Percentiles rank a stretch among this genome's conserved stretches.
Conservation (phyloP, 37 sponge, comb jelly and placozoan genomes). For the Eunapius fragilis region DNA sequence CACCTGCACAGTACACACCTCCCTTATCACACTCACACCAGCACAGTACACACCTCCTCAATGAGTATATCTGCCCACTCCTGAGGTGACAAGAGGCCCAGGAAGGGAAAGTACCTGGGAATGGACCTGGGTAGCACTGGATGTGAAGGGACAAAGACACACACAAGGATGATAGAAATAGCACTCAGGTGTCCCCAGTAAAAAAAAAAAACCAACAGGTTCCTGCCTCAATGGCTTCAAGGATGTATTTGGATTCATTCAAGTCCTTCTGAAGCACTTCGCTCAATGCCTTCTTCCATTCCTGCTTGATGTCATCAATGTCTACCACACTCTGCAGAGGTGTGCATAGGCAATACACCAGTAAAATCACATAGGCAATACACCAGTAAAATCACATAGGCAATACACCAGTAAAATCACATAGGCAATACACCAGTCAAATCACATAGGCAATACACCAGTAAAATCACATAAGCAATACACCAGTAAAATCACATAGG, state of each 20-base stretch:
- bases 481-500: too few relatives aligned
- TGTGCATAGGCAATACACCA: not conserved
- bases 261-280: slow-evolving; percentile 27
- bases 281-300: slow-evolving; percentile 46
- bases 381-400: too few relatives aligned
- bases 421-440: too few relatives aligned
- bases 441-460: too few relatives aligned
- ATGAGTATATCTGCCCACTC: slow-evolving; percentile 70
- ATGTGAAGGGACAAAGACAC: not conserved
- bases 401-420: too few relatives aligned
- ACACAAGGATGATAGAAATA: not conserved
- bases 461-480: too few relatives aligned
- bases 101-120: slow-evolving; percentile 76
- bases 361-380: too few relatives aligned
- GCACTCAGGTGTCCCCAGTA: not conserved
- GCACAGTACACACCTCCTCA: slow-evolving; percentile 40
- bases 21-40: not conserved
- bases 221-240: not conserved
- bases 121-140: not conserved
- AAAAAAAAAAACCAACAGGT: not conserved
- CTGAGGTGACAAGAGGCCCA: slow-evolving; percentile 61
- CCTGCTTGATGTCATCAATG: not conserved
- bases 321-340: not conserved
- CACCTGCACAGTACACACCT: not conserved
- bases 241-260: slow-evolving; percentile 20